Percentiles rank a stretch among this genome's conserved stretches.
These are phyloP conservation scores for Ethmia dodecea DNA, from an alignment of 2,888 invertebrate species.

Conservation along the genomic window DNA sequence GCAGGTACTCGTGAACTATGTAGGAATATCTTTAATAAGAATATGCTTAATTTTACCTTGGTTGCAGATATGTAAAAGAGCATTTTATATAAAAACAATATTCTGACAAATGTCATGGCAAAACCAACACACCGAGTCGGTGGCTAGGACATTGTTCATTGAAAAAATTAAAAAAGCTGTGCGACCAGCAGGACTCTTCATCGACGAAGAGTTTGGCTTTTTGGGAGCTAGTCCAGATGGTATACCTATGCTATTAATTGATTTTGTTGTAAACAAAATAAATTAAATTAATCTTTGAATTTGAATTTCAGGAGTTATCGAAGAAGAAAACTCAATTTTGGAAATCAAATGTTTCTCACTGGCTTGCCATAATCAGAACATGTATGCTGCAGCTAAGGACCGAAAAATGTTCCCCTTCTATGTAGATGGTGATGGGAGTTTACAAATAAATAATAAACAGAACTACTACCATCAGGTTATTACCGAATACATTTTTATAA, in stretches of 20 bases:
- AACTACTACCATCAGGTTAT: no score
- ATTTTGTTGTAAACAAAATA: neutral
- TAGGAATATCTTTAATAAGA: no score
- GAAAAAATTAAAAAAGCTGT: constrained; percentile 1
- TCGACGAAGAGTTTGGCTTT: constrained; percentile 1
- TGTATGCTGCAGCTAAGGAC: neutral
- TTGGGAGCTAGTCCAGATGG: neutral
- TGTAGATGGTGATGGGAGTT: no score
- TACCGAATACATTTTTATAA: no score
- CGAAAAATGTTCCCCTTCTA: neutral
- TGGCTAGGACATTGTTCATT: neutral
- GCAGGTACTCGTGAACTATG: no score
- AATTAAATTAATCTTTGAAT: neutral
- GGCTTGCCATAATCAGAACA: neutral
- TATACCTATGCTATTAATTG: neutral
- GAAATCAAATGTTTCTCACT: neutral
- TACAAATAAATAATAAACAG: no score
- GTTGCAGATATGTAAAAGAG: no score
- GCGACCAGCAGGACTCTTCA: neutral
- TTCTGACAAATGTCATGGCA: no score
- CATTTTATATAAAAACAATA: no score
- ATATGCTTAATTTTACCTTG: no score
- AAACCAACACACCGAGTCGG: neutral
- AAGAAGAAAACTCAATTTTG: neutral
- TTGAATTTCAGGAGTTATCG: neutral